These are phyloP conservation scores for Cynaeus angustus DNA, from an alignment of 2,888 invertebrate species.

Conservation along the genomic window DNA sequence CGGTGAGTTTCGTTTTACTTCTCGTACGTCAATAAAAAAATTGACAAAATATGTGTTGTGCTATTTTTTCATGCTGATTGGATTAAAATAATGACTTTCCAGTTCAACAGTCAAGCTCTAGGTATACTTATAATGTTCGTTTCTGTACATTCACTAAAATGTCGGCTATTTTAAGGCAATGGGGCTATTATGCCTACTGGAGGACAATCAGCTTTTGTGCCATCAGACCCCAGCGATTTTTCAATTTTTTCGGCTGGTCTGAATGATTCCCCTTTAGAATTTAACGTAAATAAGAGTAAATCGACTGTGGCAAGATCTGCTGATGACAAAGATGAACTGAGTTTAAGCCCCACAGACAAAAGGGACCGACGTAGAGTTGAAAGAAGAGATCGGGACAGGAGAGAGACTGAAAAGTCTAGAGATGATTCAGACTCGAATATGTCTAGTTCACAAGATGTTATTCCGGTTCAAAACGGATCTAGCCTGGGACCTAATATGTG, in stretches of 20 bases:
- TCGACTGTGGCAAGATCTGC: slow-evolving; percentile 71
- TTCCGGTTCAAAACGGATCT: slow-evolving; percentile 61
- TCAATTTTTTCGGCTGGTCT: slow-evolving; percentile 64
- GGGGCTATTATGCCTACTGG: slow-evolving; percentile 47
- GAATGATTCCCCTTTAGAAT: slow-evolving; percentile 78
- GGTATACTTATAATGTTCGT: slow-evolving; percentile 27
- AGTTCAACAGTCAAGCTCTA: slow-evolving; percentile 51
- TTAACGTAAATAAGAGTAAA: slow-evolving; percentile 77
- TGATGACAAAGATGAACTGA: slow-evolving; percentile 70
- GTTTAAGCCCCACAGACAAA: slow-evolving; percentile 67
- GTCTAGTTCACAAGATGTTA: slow-evolving; percentile 65
- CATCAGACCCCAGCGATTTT: slow-evolving; percentile 51
- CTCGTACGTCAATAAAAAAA: slow-evolving; percentile 27
- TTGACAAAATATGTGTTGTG: slow-evolving; percentile 15
- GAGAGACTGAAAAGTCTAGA: slow-evolving; percentile 70
- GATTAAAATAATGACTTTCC: slow-evolving; percentile 51
- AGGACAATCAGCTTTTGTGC: slow-evolving; percentile 36
- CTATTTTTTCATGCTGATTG: slow-evolving; percentile 1
- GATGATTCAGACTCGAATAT: slow-evolving; percentile 71
- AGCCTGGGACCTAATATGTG: slow-evolving; percentile 67
- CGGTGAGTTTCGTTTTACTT: not conserved
- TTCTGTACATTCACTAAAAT: not conserved
- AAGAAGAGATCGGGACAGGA: slow-evolving; percentile 64
- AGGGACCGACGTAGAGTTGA: slow-evolving; percentile 54
- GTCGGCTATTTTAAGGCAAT: slow-evolving; percentile 45